Conservation (phyloP, 2,113 vertebrate genomes). For the Edolisoma coerulescens region DNA sequence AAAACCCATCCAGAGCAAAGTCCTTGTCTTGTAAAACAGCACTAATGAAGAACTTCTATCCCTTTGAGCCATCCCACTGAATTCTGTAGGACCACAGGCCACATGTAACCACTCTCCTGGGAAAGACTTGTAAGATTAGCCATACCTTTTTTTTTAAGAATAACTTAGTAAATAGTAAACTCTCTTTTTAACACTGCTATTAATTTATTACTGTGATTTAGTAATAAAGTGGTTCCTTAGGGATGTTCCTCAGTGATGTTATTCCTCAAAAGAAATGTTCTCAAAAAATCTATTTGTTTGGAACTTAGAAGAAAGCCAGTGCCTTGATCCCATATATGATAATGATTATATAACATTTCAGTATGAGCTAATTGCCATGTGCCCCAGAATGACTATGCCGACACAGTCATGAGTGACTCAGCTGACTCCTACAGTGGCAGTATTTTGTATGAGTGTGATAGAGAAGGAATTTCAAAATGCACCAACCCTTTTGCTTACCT, state of each 20-base stretch:
- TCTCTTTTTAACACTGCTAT: neutral
- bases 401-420: neutral
- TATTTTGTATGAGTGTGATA: neutral
- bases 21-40: neutral
- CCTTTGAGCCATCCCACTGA: neutral
- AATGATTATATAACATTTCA: neutral
- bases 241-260: neutral
- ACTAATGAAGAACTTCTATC: neutral
- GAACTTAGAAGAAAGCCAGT: neutral
- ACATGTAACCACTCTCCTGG: neutral
- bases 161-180: neutral
- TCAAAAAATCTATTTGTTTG: neutral
- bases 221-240: neutral
- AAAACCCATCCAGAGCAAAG: neutral
- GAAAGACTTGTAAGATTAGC: neutral
- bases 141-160: rapidly evolving
- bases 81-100: neutral
- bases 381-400: neutral
- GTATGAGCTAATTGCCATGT: neutral
- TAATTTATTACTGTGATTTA: neutral
- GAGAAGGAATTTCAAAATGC: neutral
- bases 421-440: neutral
- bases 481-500: conserved; percentile 71
- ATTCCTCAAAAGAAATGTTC: neutral
- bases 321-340: neutral